Base-by-base conservation (phyloP, 2,888 invertebrate genomes). In the Agonopterix alstromeriana region DNA sequence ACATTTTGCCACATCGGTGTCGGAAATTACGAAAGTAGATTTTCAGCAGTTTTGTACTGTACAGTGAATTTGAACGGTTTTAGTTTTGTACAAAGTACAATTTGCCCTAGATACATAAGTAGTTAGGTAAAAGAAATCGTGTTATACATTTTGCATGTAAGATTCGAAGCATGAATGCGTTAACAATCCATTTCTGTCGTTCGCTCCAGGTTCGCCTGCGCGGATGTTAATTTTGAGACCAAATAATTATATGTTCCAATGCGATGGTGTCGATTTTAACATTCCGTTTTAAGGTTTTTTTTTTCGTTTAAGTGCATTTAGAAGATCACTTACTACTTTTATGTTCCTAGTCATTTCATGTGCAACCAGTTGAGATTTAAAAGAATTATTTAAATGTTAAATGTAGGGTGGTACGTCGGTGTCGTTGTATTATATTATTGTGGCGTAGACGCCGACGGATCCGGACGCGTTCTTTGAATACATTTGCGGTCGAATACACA, bases 1-100 rank as follows among this genome's bases (percentile, higher is more conserved):
- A 38, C n/a, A 47, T 52, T 53, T 65, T 82, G 85, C 84, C 85
- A 84, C 86, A 70, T 60, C 73, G 78, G 69, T 65, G 60, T 59
- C 60, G 73, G 70, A 68, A 63, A 67, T 67, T 38, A 65, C 68
- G 67, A 71, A 65, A 63, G 64, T 71, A 66, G 67, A 68, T 56
- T 69, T 72, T 69, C 70, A 60, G 63, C 77, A 74, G 76, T 76
- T 78, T 74, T 77, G 67, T 76, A 75, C 73, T 77, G 78, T 79
- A 77, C 77, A 76, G 73, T 73, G 64, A 70, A 72, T 69, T 67
- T 59, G 72, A 68, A 78, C 73, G 78, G 79, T 80, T 84, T 84
- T 73, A 70, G 74, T 76, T 85, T 84, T 89, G 89, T 89, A 89
- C 89, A 78, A 88, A 89, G 88, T 89, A 88, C 89, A 87, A 84